Evolutionary conservation across 64 coral and sea anemone species (phyloP), one percentile per base, ranked within the genome.

Genomic region (Platygyra sinensis): DNA sequence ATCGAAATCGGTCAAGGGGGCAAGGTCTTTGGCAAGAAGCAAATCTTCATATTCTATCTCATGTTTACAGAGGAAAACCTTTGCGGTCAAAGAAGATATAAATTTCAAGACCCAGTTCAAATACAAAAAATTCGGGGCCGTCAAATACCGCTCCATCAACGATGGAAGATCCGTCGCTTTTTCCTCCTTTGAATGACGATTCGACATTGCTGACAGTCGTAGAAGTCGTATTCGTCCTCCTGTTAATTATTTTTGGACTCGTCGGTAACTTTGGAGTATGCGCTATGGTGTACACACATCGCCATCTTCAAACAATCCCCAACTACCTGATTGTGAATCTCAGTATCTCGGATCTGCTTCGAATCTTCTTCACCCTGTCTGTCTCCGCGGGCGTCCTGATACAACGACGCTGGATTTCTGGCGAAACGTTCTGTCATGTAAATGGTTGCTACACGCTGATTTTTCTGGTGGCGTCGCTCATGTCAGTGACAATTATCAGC

Each of bases 381-480:
- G 88, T 96, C 11, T 96, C 95, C 42, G 25, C 73, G 3, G 77
- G 16, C 15, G 95, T 96, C 71, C 62, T 96, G 29, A 91, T 94
- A 13, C 83, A 79, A 30, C 72, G 95, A 60, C 39, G 60, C 60
- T 96, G 95, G 95, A 76, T 94, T 24, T 89, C 65, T 28, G 83
- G 74, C 39, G 76, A 82, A 30, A 54, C 80, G 10, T 94, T 96
- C 31, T 96, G 95, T 76, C 85, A 71, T 87, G 67, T 94, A 25
- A 96, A 94, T n/a, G 95, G 95, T 2, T 96, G 89, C 60, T 96
- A 96, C 60, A 96, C 95, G 2, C 46, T 96, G 8, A 63, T 93
- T 4, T 82, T 96, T 19, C 60, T 96, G 0, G 86, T 92, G 3
- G 86, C 80, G 0, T 96, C 95, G 30, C 28, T 96, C 2, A 77